Evolutionary conservation across 2,888 invertebrate species (phyloP).

Genomic region (Coelogynopora nodosa): DNA sequence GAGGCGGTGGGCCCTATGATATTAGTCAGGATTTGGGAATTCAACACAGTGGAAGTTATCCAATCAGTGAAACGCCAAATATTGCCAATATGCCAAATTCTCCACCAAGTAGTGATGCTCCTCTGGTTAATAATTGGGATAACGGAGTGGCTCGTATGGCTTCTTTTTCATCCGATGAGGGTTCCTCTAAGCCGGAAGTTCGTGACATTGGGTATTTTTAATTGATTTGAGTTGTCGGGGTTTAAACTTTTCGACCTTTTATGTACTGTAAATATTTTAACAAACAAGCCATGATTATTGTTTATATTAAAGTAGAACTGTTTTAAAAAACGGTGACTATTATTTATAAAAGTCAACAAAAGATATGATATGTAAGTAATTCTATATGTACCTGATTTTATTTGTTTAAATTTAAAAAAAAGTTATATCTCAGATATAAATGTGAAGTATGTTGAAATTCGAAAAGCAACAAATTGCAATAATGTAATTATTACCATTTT

Average conservation of each 20-base stretch:
- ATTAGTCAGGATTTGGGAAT: neutral
- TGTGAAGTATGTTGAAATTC: too few relatives aligned
- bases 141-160: neutral
- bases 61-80: neutral
- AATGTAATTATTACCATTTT: too few relatives aligned
- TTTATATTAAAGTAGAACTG: neutral
- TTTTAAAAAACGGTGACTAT: too few relatives aligned
- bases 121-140: neutral
- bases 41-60: neutral
- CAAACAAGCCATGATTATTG: neutral
- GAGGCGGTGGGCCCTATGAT: neutral
- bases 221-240: neutral
- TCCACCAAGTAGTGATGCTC: neutral
- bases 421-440: too few relatives aligned
- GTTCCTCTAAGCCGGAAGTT: neutral
- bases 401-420: too few relatives aligned
- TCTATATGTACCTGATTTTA: too few relatives aligned
- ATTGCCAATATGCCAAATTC: neutral
- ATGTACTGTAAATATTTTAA: neutral
- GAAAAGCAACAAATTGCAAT: too few relatives aligned
- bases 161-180: neutral
- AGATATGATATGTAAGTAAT: too few relatives aligned
- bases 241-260: neutral
- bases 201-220: conserved; percentile 1
- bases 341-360: too few relatives aligned